Percentiles rank a stretch among this genome's conserved stretches.
These are phyloP conservation scores for Leptothorax acervorum DNA, from an alignment of 2,888 invertebrate genomes.

Conservation along the genomic window DNA sequence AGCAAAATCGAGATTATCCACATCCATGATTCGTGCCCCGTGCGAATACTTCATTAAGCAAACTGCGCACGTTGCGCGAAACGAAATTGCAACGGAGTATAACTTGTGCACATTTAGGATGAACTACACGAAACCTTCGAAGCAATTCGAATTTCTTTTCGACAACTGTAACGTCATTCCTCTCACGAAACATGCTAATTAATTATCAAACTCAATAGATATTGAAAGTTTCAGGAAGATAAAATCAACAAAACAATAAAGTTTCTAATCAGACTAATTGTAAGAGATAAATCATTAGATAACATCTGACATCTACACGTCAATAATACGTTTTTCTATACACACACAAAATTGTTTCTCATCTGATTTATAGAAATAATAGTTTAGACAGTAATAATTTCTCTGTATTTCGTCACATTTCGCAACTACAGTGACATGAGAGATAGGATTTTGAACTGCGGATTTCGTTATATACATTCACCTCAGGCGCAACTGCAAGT, in stretches of 20 bases:
- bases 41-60: conserved; percentile 73
- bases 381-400: conserved; percentile 14
- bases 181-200: not conserved
- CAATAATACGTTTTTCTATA: not conserved
- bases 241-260: not conserved
- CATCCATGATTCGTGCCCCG: conserved; percentile 68
- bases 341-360: not conserved
- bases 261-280: not conserved
- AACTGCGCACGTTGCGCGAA: conserved; percentile 57
- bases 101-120: conserved; percentile 22
- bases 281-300: not conserved
- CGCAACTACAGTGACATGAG: conserved; percentile 15
- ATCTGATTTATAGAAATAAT: not conserved
- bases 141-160: conserved; percentile 24
- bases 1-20: conserved; percentile 22
- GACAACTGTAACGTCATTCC: not conserved
- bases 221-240: not conserved
- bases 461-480: conserved; percentile 37
- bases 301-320: not conserved
- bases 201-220: not conserved
- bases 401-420: conserved; percentile 1
- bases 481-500: conserved; percentile 1
- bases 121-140: conserved; percentile 12
- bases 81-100: conserved; percentile 37
- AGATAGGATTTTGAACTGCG: conserved; percentile 40